Conservation (phyloP, 2,113 vertebrate genomes). For the Gnathonemus longibarbis region DNA sequence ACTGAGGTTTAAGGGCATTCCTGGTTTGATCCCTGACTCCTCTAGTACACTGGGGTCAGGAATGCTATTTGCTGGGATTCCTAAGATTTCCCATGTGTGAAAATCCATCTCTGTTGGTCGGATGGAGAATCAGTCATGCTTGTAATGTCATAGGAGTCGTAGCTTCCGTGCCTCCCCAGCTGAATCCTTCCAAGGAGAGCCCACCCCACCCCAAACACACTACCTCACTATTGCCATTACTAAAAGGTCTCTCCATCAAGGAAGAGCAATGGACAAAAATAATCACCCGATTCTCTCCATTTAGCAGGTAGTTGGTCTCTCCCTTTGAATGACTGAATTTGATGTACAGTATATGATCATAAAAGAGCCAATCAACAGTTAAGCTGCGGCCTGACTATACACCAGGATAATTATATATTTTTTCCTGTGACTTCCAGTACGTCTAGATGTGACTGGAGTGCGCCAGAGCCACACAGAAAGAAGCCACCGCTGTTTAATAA, state of each 20-base stretch:
- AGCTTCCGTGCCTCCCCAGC: neutral
- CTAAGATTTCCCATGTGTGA: neutral
- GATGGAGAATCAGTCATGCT: neutral
- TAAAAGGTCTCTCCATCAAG: neutral
- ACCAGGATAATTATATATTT: neutral
- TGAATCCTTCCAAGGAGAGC: neutral
- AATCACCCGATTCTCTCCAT: neutral
- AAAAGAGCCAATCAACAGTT: neutral
- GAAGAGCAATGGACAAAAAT: neutral
- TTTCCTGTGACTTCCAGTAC: neutral
- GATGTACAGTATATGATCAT: neutral
- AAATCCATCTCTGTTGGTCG: neutral
- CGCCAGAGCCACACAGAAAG: neutral
- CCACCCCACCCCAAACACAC: neutral
- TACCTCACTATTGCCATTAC: neutral
- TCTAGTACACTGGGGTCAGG: neutral
- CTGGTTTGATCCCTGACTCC: neutral
- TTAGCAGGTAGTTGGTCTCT: neutral
- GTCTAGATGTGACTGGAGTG: no score
- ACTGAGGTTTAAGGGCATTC: neutral
- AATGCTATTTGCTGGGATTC: neutral
- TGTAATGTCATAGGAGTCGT: neutral
- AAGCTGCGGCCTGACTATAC: neutral
- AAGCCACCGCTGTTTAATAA: neutral
- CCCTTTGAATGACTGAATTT: neutral